phyloP scores from a whole-genome alignment of 2,797 vertebrate species.

The Falco cherrug region DNA sequence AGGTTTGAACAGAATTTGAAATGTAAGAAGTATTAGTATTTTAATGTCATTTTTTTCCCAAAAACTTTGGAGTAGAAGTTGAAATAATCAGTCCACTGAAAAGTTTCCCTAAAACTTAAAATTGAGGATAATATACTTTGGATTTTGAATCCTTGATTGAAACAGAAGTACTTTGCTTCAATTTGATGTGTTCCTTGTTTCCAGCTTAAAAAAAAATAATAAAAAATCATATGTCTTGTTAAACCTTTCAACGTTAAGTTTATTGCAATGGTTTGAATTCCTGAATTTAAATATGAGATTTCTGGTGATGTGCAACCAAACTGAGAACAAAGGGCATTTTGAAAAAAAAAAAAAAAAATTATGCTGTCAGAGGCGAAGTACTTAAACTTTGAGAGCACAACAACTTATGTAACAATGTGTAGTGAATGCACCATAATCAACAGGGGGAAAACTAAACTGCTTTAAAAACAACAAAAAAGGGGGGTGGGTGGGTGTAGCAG shows the following conservation, averaged over 20 bases:
- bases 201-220: background rate
- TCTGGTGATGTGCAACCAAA: background rate
- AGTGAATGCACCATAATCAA: background rate
- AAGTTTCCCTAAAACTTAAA: background rate
- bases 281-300: background rate
- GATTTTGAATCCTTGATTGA: background rate
- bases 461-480: background rate
- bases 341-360: background rate
- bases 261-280: background rate
- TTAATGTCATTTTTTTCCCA: accelerated
- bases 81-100: background rate
- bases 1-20: background rate
- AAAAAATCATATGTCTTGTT: background rate
- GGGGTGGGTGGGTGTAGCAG: accelerated
- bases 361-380: background rate
- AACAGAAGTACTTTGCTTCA: background rate
- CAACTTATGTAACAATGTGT: background rate
- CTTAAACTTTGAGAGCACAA: background rate
- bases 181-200: background rate
- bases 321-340: background rate
- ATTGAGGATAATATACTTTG: background rate
- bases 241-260: background rate
- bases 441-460: background rate
- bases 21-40: background rate
- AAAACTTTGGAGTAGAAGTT: background rate